phyloP scores from a whole-genome alignment of 2,113 vertebrate genomes.

The Eupsittula cactorum region DNA sequence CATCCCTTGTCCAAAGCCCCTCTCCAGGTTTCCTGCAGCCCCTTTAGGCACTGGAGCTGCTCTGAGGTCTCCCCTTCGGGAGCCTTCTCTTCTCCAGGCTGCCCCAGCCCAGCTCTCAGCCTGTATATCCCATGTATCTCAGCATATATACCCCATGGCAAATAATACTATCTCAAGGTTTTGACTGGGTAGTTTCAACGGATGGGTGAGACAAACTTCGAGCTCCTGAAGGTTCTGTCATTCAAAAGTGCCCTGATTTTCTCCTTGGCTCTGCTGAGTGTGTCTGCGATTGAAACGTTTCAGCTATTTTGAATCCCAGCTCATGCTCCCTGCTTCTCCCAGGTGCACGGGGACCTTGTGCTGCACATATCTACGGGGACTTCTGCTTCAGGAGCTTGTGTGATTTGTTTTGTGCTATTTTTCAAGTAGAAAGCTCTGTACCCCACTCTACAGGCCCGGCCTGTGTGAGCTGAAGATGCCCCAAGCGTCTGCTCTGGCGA shows the following conservation, averaged over 20 bases:
- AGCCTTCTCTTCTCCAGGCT: too few relatives aligned
- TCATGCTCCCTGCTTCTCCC: not conserved
- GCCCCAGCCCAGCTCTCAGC: not conserved
- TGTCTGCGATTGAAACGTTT: not conserved
- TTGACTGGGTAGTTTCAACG: not conserved
- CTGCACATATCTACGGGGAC: not conserved
- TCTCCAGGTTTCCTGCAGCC: too few relatives aligned
- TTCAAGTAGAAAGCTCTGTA: not conserved
- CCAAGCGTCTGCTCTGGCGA: not conserved
- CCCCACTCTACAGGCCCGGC: not conserved
- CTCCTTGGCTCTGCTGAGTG: not conserved
- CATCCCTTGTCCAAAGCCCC: too few relatives aligned
- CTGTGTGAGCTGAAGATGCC: rapidly evolving
- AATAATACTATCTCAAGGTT: not conserved
- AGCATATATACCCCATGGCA: not conserved
- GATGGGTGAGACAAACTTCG: not conserved
- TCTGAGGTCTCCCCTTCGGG: too few relatives aligned
- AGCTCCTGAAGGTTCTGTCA: not conserved
- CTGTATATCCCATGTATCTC: not conserved
- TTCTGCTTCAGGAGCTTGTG: not conserved
- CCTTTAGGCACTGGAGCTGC: too few relatives aligned
- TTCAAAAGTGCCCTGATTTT: not conserved
- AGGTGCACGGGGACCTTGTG: not conserved
- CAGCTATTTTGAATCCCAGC: not conserved
- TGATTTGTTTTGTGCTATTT: not conserved